phyloP scores from a whole-genome alignment of 2,113 vertebrate genomes.

The Hirundichthys speculiger region DNA sequence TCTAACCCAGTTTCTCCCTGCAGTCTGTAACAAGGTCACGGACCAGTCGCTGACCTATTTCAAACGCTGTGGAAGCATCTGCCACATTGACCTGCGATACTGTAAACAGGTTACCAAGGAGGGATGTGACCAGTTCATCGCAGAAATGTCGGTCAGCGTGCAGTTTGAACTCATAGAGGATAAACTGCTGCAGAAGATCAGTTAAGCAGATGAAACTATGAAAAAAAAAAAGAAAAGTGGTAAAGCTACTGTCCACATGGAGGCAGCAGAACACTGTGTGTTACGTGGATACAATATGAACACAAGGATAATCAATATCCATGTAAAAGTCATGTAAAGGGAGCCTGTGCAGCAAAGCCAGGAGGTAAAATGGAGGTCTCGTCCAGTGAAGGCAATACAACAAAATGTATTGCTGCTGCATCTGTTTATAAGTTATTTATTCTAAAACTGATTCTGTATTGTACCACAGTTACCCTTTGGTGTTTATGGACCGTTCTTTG shows the following conservation, averaged over 20 bases:
- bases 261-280: constrained; percentile 53
- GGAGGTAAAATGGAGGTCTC: constrained; percentile 57
- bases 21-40: constrained; percentile 96
- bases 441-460: constrained; percentile 74
- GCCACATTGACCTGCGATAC: constrained; percentile 94
- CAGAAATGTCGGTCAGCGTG: constrained; percentile 95
- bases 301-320: neutral
- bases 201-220: constrained; percentile 72
- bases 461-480: constrained; percentile 73
- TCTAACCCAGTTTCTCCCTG: constrained; percentile 25
- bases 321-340: constrained; percentile 12
- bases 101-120: constrained; percentile 96
- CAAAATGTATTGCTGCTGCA: constrained; percentile 57
- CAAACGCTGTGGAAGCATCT: constrained; percentile 96
- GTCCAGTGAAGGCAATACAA: constrained; percentile 45
- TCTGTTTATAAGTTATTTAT: constrained; percentile 71
- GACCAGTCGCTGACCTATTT: constrained; percentile 97
- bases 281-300: no score
- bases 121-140: constrained; percentile 94
- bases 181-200: constrained; percentile 95
- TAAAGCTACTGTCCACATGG: constrained; percentile 53
- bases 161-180: constrained; percentile 94
- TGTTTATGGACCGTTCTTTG: constrained; percentile 83
- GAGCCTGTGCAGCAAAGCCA: constrained; percentile 50
- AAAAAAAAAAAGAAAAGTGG: neutral